Evolutionary conservation across 2,113 vertebrate species (phyloP).

Genomic region (Trichomycterus rosablanca): DNA sequence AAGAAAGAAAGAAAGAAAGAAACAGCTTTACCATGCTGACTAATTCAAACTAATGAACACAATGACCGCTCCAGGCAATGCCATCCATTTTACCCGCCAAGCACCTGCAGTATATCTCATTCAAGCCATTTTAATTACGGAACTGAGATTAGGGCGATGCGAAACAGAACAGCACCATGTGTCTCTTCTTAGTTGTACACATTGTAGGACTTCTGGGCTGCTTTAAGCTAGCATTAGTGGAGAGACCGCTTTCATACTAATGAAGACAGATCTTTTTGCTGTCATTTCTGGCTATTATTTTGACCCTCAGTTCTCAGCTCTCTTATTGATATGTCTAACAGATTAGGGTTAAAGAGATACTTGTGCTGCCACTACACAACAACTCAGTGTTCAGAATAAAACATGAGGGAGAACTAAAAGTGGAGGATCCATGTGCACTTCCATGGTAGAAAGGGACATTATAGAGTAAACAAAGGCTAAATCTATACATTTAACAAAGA

Average conservation of each 20-base stretch:
- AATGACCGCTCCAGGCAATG: slow-evolving; percentile 37
- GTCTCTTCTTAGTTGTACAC: slow-evolving; percentile 15
- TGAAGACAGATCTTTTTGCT: neutral
- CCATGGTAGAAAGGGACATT: too few species aligned
- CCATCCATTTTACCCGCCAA: slow-evolving; percentile 38
- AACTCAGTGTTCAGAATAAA: too few species aligned
- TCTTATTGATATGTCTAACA: too few species aligned
- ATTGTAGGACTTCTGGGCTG: neutral
- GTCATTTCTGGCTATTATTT: too few species aligned
- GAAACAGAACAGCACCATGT: slow-evolving; percentile 16
- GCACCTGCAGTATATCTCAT: slow-evolving; percentile 38
- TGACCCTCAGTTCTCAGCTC: too few species aligned
- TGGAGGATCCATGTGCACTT: too few species aligned
- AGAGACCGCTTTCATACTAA: too few species aligned
- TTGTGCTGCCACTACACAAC: too few species aligned
- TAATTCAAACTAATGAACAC: slow-evolving; percentile 37
- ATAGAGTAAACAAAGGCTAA: too few species aligned
- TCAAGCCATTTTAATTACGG: slow-evolving; percentile 43
- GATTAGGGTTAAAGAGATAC: too few species aligned
- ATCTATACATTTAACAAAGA: too few species aligned
- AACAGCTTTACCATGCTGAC: slow-evolving; percentile 33
- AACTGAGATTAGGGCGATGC: slow-evolving; percentile 14
- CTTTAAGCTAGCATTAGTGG: slow-evolving; percentile 2
- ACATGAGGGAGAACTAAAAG: too few species aligned
- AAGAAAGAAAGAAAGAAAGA: slow-evolving; percentile 6